Conservation (phyloP, 2,888 invertebrate genomes). For the Lissocephala sabroskyi region DNA sequence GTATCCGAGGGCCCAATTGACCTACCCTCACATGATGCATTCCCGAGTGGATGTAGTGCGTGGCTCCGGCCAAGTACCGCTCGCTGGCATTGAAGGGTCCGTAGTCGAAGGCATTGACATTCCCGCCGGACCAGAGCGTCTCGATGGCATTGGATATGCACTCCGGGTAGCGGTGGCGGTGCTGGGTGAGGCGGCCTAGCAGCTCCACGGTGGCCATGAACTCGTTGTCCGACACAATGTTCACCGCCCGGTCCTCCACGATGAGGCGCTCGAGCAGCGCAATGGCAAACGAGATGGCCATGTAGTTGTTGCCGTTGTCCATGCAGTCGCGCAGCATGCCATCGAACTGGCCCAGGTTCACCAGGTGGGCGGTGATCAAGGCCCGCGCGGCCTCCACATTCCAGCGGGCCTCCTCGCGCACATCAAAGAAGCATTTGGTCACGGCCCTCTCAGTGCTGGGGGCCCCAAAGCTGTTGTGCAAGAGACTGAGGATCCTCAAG, state of each 20-base stretch:
- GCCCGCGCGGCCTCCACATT: slow-evolving; percentile 94
- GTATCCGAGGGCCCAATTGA: slow-evolving; percentile 19
- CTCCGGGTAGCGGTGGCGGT: slow-evolving; percentile 85
- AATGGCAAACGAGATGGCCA: slow-evolving; percentile 92
- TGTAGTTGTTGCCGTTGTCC: slow-evolving; percentile 86
- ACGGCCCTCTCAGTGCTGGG: slow-evolving; percentile 94
- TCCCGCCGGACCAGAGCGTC: slow-evolving; percentile 80
- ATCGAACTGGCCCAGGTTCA: slow-evolving; percentile 89
- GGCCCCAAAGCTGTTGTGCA: slow-evolving; percentile 93
- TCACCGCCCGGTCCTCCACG: slow-evolving; percentile 86
- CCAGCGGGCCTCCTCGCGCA: slow-evolving; percentile 90
- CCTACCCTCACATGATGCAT: slow-evolving; percentile 86
- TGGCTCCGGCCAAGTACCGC: slow-evolving; percentile 84
- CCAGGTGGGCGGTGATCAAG: slow-evolving; percentile 86
- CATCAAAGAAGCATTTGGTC: slow-evolving; percentile 89
- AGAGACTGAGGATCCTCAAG: slow-evolving; percentile 88
- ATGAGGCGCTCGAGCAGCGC: slow-evolving; percentile 90
- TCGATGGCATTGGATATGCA: slow-evolving; percentile 88
- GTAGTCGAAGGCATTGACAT: slow-evolving; percentile 61
- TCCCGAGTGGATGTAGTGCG: slow-evolving; percentile 93
- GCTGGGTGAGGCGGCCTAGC: slow-evolving; percentile 83
- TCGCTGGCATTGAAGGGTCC: slow-evolving; percentile 75
- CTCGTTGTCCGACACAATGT: slow-evolving; percentile 86
- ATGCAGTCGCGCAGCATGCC: slow-evolving; percentile 86
- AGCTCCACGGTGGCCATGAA: slow-evolving; percentile 90